Evolutionary conservation across 1,140 invertebrate genomes (phyloP), one percentile per base, ranked within the genome.

Genomic region (Hesperophylax magnus): DNA sequence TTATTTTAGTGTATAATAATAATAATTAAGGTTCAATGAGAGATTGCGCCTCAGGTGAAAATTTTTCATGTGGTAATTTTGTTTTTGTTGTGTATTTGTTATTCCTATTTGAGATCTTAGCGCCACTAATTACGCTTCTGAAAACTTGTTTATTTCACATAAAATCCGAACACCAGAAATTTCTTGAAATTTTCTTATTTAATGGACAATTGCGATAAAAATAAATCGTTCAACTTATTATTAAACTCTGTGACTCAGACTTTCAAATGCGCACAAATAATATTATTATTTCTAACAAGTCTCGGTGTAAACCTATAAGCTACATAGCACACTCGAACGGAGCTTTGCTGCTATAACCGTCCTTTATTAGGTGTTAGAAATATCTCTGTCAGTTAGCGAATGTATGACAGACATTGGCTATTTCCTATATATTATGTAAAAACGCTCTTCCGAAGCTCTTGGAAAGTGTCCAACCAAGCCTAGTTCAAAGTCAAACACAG

Each of bases 381-480:
- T 60, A 60, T 60, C 56, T 60, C 22, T 60, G 56, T 60, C 56
- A 60, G 18, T 22, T 39, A 39, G n/a, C 14, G 56, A 60, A 65
- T 20, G 27, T 17, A 65, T 65, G 22, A 24, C 61, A 39, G 61
- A 27, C 22, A 65, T 31, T 65, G 22, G 61, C 22, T 27, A 27
- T 65, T 65, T 65, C 27, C 22, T 65, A 27, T 27, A 39, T 39
- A 31, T 65, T 65, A 65, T 65, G 61, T 65, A 65, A 65, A 65
- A 60, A 27, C 27, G 17, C 17, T 65, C 31, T 65, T 65, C 61
- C 27, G 17, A 65, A 65, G 61, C 22, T 65, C 15, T 27, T 65
- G 61, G 61, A 65, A 27, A 9, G 8, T 15, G 22, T 65, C 61
- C 61, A 65, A 65, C 61, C 27, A 14, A 60, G 56, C 56, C 56